These are phyloP conservation scores for Bucco capensis DNA, from an alignment of 2,113 vertebrate species.

Conservation along the genomic window DNA sequence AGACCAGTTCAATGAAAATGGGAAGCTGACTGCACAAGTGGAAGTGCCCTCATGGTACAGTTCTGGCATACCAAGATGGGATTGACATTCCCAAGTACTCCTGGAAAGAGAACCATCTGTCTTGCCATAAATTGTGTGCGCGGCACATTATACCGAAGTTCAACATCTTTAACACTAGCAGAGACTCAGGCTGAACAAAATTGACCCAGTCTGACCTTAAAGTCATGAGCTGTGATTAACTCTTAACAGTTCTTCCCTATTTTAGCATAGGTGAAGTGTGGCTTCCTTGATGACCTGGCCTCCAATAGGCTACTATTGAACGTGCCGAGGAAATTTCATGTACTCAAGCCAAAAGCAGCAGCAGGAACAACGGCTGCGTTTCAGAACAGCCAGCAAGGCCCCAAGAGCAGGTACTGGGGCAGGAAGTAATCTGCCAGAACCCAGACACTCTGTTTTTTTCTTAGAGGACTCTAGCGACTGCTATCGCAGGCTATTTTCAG, in stretches of 20 bases:
- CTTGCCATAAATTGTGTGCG: background rate
- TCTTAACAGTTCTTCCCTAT: background rate
- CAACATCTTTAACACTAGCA: background rate
- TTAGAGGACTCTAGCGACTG: fast-evolving
- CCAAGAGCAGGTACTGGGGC: fast-evolving
- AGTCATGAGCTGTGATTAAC: fast-evolving
- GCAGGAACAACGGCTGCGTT: background rate
- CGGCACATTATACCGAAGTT: background rate
- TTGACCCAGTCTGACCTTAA: background rate
- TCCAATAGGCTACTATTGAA: background rate
- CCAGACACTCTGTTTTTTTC: fast-evolving
- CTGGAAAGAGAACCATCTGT: background rate
- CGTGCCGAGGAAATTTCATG: background rate
- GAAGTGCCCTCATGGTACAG: background rate
- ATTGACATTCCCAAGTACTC: background rate
- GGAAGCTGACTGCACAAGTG: background rate
- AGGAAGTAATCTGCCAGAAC: fast-evolving
- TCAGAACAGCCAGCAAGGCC: fast-evolving
- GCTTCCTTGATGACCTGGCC: background rate
- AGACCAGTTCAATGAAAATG: background rate
- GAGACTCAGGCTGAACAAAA: background rate
- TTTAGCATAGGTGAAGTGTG: background rate
- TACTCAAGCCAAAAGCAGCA: no score
- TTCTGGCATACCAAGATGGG: background rate
- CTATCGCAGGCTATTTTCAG: fast-evolving